Evolutionary conservation across 2,888 invertebrate species (phyloP).

Genomic region (Serripes groenlandicus): DNA sequence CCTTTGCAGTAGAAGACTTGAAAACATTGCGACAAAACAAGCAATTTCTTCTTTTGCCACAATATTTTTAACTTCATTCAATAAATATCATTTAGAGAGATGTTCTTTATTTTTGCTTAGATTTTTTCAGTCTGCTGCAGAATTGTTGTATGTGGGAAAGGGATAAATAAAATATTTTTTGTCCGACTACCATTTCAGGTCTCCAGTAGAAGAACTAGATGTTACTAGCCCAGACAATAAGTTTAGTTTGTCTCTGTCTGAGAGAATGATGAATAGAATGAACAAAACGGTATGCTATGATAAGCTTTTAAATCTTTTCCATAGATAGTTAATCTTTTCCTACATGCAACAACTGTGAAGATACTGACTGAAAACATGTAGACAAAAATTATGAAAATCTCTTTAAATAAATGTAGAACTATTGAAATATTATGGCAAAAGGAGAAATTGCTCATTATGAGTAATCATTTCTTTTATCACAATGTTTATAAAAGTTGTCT

Average conservation of each 20-base stretch:
- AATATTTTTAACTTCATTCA: too few relatives aligned
- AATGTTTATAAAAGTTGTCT: not conserved
- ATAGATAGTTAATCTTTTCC: not conserved
- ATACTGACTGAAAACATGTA: not conserved
- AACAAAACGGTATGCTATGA: constrained; percentile 24
- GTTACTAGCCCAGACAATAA: constrained; percentile 63
- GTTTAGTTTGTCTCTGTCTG: constrained; percentile 67
- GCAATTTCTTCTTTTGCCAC: too few relatives aligned
- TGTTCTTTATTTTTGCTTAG: too few relatives aligned
- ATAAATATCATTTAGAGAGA: too few relatives aligned
- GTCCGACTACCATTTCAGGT: too few relatives aligned
- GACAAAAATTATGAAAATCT: not conserved
- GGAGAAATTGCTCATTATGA: not conserved
- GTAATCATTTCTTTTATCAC: not conserved
- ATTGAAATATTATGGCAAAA: not conserved
- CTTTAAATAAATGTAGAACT: not conserved
- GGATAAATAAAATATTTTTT: too few relatives aligned
- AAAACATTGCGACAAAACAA: too few relatives aligned
- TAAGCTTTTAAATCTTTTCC: not conserved
- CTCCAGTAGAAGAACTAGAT: constrained; percentile 71
- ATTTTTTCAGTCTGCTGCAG: too few relatives aligned
- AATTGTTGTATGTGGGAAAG: too few relatives aligned
- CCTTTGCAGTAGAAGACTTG: too few relatives aligned
- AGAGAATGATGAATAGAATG: constrained; percentile 61
- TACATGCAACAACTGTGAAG: not conserved